Evolutionary conservation across 2,113 vertebrate genomes (phyloP), one percentile per base, ranked within the genome.

Genomic region (Alethe diademata): DNA sequence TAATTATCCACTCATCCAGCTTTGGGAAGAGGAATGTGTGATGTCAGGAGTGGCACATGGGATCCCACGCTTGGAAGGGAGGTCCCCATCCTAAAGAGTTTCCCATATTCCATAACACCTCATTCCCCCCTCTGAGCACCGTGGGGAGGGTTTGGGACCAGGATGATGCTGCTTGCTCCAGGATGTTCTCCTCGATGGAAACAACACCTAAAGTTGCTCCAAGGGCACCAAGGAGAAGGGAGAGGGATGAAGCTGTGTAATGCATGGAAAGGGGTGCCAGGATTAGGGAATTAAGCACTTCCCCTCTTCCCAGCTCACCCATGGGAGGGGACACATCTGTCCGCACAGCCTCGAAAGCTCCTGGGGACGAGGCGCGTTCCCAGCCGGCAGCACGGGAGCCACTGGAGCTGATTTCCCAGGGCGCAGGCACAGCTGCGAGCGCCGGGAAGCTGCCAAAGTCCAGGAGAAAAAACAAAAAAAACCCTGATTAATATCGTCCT

Each of bases 401-500:
- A 10, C 17, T 0, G 5, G 69, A 74, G 61, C 43, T 84, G 16
- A 88, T 91, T 93, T 94, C 94, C 96, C 96, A 73, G 18, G 90
- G 61, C 5, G 0, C 66, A 9, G 89, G 20, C 92, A 82, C 96
- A 94, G 95, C 94, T 95, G 91, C 0, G 5, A 75, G 69, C 1
- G 0, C 57, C 48, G 64, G 79, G 88, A 78, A 25, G 75, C 90
- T 95, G 97, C 95, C 85, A 69, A 86, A 86, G 47, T 71, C 91
- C 11, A 0, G 36, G 64, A 91, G 56, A 5, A 47, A 45, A 58
- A 51, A 50, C 40, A 50, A 73, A 48, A 67, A 62, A 81, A 62
- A 29, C 53, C 73, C 92, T 95, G 97, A 96, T 96, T 95, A 95
- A 97, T 95, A 45, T 70, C 66, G 0, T 92, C 87, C 79, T 88